phyloP scores from a whole-genome alignment of 2,113 vertebrate species.

The Danio rerio region GRCz12tu NC_133182.1:30432501-30433000 shows the following conservation, averaged over 20 bases:
- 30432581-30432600: not conserved
- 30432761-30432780: slow-evolving; percentile 38
- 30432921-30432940: not conserved
- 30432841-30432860: not conserved
- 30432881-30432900: not conserved
- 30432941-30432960: not conserved
- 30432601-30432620: not conserved
- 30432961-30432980: slow-evolving; percentile 1
- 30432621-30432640: not conserved
- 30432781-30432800: slow-evolving; percentile 43
- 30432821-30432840: slow-evolving; percentile 19
- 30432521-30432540: no score
- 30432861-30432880: not conserved
- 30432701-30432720: not conserved
- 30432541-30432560: no score
- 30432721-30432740: not conserved
- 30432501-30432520: not conserved
- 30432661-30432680: not conserved
- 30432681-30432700: slow-evolving; percentile 4
- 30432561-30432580: no score
- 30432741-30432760: slow-evolving; percentile 44
- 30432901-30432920: not conserved
- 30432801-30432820: not conserved
- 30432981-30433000: not conserved
- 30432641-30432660: not conserved